These are phyloP conservation scores for Trematocara nigrifrons DNA, from an alignment of 2,113 vertebrate species.

Conservation along the genomic window DNA sequence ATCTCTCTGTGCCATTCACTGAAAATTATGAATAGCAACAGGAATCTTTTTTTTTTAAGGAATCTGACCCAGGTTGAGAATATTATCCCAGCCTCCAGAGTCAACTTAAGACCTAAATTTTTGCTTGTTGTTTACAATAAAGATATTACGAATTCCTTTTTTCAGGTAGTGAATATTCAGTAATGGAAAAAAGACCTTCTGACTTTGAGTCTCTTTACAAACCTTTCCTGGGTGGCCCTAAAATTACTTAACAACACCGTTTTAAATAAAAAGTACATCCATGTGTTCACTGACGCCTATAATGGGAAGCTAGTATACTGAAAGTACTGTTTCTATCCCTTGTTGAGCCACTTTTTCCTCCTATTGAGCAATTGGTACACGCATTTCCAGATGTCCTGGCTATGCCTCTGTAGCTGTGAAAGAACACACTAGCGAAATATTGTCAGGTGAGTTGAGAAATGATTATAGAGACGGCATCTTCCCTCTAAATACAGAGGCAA, in stretches of 20 bases:
- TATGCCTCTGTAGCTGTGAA: not conserved
- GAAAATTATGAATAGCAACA: not conserved
- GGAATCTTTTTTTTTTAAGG: not conserved
- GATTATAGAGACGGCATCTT: not conserved
- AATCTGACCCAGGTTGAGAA: not conserved
- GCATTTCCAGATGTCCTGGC: not conserved
- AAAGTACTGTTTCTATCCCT: not conserved
- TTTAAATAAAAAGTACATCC: not conserved
- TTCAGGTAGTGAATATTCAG: not conserved
- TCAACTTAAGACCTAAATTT: not conserved
- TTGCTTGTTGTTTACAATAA: not conserved
- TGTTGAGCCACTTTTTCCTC: not conserved
- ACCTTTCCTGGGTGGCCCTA: not conserved
- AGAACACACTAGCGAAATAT: not conserved
- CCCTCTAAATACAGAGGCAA: not conserved
- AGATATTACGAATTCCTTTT: not conserved
- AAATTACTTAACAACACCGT: accelerated
- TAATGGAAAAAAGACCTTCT: not conserved
- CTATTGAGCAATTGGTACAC: not conserved
- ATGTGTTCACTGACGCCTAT: not conserved
- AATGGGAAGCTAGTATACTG: not conserved
- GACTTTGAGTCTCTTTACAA: not conserved
- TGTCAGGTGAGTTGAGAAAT: not conserved
- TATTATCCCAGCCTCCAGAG: not conserved
- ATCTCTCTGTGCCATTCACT: not conserved